Conservation (phyloP, 2,888 invertebrate genomes). For the Parelbella ahira region DNA sequence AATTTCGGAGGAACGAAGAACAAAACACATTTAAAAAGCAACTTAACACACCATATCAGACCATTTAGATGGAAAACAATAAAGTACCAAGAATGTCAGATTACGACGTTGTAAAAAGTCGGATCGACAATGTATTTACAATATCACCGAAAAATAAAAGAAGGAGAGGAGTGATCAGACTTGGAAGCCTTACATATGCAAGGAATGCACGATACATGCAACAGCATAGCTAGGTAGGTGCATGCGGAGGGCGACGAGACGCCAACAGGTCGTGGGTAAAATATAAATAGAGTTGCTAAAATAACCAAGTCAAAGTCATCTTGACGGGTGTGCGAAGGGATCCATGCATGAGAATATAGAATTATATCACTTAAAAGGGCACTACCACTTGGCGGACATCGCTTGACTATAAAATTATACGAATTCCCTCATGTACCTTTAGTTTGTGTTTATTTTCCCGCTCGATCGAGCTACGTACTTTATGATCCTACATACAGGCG, state of each 20-base stretch:
- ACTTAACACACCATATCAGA: too few relatives aligned
- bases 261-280: constrained; percentile 27
- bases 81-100: too few relatives aligned
- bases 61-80: too few relatives aligned
- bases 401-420: constrained; percentile 16
- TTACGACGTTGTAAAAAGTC: too few relatives aligned
- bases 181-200: constrained; percentile 18
- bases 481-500: constrained; percentile 10
- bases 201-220: constrained; percentile 13
- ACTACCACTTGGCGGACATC: constrained; percentile 17
- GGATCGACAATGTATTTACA: constrained; percentile 4
- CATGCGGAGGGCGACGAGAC: constrained; percentile 20
- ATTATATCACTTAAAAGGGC: constrained; percentile 23
- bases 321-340: constrained; percentile 26
- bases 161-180: constrained; percentile 15
- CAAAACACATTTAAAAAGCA: too few relatives aligned
- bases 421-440: constrained; percentile 4
- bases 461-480: constrained; percentile 5
- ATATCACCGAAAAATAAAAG: constrained; percentile 10
- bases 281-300: constrained; percentile 31
- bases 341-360: constrained; percentile 18
- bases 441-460: constrained; percentile 8
- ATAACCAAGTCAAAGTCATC: constrained; percentile 28
- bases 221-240: neutral
- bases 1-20: too few relatives aligned